phyloP scores from a whole-genome alignment of 2,888 invertebrate genomes.

The Folsomia candida region DNA sequence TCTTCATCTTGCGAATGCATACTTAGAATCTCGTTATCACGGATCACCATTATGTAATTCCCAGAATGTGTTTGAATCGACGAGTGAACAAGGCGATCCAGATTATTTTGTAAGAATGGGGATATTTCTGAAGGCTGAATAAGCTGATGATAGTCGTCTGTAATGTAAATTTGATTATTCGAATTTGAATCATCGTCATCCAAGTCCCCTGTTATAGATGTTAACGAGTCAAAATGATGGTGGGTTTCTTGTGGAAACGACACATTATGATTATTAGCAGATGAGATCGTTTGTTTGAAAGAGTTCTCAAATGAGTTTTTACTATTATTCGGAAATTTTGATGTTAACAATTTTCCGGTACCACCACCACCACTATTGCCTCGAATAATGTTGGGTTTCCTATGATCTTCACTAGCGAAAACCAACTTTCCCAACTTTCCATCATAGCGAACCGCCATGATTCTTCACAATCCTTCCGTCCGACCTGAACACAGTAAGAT shows the following conservation, averaged over 20 bases:
- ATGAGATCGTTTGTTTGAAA: not conserved
- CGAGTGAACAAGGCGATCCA: not conserved
- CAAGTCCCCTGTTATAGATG: not conserved
- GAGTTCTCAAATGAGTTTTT: no score
- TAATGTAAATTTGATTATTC: not conserved
- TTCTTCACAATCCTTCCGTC: no score
- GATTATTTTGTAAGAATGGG: not conserved
- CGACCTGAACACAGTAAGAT: no score
- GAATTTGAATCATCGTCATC: not conserved
- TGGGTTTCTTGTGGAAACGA: not conserved
- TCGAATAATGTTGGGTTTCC: conserved; percentile 13
- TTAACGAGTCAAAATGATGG: not conserved
- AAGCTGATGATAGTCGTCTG: not conserved
- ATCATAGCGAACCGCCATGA: not conserved
- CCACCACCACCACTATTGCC: not conserved
- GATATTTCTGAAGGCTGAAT: not conserved
- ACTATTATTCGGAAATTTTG: not conserved
- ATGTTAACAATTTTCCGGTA: not conserved
- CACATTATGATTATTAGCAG: not conserved
- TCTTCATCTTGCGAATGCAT: conserved; percentile 12
- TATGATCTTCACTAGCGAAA: not conserved
- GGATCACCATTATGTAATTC: conserved; percentile 25
- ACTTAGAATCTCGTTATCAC: conserved; percentile 10
- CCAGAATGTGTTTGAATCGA: conserved; percentile 24
- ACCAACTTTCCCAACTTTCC: not conserved